These are phyloP conservation scores for Spinus pinus DNA, from an alignment of 2,797 vertebrate genomes.

Conservation along the genomic window DNA sequence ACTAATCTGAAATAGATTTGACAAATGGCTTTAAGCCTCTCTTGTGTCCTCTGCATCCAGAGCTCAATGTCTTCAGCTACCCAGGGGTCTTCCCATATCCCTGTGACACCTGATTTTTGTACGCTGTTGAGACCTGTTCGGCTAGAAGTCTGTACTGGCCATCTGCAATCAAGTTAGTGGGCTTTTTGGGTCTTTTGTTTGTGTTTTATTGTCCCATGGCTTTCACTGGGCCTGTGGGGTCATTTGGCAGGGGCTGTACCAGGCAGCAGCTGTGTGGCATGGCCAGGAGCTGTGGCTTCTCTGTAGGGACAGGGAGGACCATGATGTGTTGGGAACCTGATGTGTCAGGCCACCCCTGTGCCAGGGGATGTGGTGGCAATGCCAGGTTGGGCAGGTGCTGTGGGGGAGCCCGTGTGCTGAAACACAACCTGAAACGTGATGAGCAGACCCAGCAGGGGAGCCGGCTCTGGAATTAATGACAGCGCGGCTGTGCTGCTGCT, in stretches of 20 bases:
- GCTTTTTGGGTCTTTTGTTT: background rate
- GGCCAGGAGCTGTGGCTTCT: background rate
- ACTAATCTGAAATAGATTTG: background rate
- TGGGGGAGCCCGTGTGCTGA: fast-evolving
- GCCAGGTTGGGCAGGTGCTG: background rate
- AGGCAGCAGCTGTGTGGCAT: background rate
- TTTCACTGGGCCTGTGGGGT: background rate
- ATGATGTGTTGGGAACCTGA: fast-evolving
- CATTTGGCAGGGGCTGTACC: background rate
- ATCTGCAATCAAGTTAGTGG: background rate
- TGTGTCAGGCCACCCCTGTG: background rate
- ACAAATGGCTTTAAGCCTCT: background rate
- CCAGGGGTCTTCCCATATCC: fast-evolving
- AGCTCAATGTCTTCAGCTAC: background rate
- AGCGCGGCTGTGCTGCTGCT: fast-evolving
- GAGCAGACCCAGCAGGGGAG: background rate
- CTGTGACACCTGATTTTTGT: background rate
- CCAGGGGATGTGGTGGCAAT: background rate
- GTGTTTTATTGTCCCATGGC: background rate
- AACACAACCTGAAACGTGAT: fast-evolving
- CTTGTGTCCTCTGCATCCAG: background rate
- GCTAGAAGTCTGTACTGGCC: background rate
- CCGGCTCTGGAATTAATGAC: fast-evolving
- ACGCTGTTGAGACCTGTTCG: background rate
- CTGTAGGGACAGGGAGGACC: fast-evolving